Evolutionary conservation across 1,140 invertebrate genomes (phyloP).

Genomic region (Drosophila bipectinata): DNA sequence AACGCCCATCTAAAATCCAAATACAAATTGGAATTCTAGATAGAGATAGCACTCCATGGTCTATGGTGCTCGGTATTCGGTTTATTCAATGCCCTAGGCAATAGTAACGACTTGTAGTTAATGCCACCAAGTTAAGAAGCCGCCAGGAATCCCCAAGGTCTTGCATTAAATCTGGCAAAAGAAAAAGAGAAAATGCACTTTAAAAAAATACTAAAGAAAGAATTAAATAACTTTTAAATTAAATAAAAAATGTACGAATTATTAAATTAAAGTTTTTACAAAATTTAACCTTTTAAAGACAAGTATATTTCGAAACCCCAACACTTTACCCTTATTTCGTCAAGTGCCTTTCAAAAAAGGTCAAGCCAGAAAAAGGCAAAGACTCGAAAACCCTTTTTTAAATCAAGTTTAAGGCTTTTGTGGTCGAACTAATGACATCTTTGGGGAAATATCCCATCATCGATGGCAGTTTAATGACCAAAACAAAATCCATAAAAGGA

Average conservation of each 20-base stretch:
- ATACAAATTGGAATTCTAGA: constrained; percentile 65
- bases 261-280: too few relatives aligned
- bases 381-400: constrained; percentile 29
- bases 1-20: constrained; percentile 53
- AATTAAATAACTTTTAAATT: neutral
- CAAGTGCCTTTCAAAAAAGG: neutral
- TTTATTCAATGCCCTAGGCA: constrained; percentile 57
- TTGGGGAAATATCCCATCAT: constrained; percentile 48
- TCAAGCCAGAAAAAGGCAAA: neutral
- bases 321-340: neutral
- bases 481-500: constrained; percentile 2
- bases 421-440: constrained; percentile 62
- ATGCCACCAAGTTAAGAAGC: constrained; percentile 56
- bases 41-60: neutral
- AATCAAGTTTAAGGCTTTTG: constrained; percentile 50
- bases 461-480: constrained; percentile 19
- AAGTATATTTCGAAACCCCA: neutral
- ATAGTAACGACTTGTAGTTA: constrained; percentile 80
- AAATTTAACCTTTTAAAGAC: neutral
- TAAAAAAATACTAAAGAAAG: neutral
- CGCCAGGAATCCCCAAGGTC: constrained; percentile 1
- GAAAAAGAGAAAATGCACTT: too few relatives aligned
- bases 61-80: constrained; percentile 9
- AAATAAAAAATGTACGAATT: neutral
- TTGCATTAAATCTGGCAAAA: neutral